phyloP scores from a whole-genome alignment of 1,140 invertebrate species.

The Sminthurinus signatus region DNA sequence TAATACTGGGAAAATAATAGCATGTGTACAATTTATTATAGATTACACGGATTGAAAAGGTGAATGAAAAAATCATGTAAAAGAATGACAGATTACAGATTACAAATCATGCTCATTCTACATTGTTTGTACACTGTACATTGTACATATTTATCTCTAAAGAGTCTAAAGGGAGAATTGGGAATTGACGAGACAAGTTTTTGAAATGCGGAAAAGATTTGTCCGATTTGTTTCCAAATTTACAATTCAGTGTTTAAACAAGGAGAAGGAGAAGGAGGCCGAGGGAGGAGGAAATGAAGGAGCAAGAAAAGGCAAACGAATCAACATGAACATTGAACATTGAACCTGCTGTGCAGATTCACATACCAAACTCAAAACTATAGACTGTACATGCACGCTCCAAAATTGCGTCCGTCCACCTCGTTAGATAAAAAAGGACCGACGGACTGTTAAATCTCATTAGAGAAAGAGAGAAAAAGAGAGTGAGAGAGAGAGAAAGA shows the following conservation, averaged over 20 bases:
- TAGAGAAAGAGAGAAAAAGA: no score
- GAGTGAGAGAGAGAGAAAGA: no score
- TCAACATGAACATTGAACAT: no score
- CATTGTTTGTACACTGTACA: not conserved
- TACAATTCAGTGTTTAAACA: not conserved
- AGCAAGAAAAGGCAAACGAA: not conserved
- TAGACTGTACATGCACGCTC: conserved; percentile 4
- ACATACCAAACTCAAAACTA: no score
- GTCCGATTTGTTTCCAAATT: no score
- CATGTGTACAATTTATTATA: not conserved
- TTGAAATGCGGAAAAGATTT: conserved; percentile 1
- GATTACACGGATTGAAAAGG: not conserved
- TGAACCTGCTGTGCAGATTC: conserved; percentile 15
- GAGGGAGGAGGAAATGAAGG: not conserved
- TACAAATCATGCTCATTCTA: not conserved
- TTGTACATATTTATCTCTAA: not conserved
- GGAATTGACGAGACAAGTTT: not conserved
- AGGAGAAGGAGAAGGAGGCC: not conserved
- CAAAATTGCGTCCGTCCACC: conserved; percentile 13
- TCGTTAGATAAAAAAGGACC: conserved; percentile 17
- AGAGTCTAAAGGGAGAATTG: not conserved
- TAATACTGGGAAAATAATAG: no score
- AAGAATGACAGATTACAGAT: not conserved
- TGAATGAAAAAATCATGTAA: not conserved
- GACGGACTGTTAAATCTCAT: conserved; percentile 14